Base-by-base conservation (phyloP, 2,888 invertebrate genomes). In the Plagiodera versicolora region DNA sequence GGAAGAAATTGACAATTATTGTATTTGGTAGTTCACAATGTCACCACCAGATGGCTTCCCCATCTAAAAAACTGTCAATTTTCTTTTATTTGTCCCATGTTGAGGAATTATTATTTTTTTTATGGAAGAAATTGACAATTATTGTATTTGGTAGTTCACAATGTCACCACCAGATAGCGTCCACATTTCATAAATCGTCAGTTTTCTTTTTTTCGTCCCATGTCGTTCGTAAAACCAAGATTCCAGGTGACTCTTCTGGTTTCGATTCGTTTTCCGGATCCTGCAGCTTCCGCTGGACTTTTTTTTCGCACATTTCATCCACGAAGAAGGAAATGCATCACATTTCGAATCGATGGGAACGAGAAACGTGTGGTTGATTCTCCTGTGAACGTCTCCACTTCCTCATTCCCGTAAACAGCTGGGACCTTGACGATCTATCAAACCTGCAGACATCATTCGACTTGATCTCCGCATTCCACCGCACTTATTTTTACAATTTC, bases 381-480 rank as follows among this genome's bases (percentile, higher is more conserved):
- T 39, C 39, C 14, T 39, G 39, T 39, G 39, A 39, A 39, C 14
- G 14, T 39, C 14, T 6, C 39, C 4, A 39, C 39, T 39, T 39
- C 39, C 39, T 53, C 11, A 44, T 53, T 44, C 44, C 16, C 16
- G 24, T n/a, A 24, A 5, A 17, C 19, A 53, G 44, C 44, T 20
- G 20, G 20, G 20, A 39, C 44, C 44, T 53, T 44, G 39, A 52
- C 44, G 24, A 44, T 57, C 35, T 50, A 58, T 58, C 48, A 55
- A 61, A 48, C 58, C 58, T 58, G 54, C 61, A 61, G 58, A 58
- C 61, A 58, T 58, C 50, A 35, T 54, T 59, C 48, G 35, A 45
- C 47, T 54, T 50, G 58, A 61, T 61, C 61, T 61, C 16, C 48
- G 49, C 54, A 58, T 61, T 61, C 58, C 39, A 35, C 58, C 10